Percentiles rank a stretch among this genome's conserved stretches.
These are phyloP conservation scores for Sphinx pinastri DNA, from an alignment of 2,888 invertebrate genomes.

Conservation along the genomic window DNA sequence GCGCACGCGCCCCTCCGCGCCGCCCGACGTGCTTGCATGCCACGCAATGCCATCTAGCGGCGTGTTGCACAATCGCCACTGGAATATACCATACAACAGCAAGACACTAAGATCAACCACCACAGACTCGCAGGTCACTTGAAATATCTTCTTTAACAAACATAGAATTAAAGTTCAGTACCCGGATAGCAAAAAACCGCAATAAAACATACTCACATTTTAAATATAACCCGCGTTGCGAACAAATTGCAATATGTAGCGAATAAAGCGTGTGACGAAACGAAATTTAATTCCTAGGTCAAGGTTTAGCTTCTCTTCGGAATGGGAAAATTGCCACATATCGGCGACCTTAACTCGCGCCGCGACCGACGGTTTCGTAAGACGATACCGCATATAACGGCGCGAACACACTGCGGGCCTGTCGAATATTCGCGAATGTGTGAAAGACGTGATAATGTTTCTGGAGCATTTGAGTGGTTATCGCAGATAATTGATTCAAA, in stretches of 20 bases:
- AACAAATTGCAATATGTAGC: constrained; percentile 62
- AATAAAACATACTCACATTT: constrained; percentile 27
- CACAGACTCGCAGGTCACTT: neutral
- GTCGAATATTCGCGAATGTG: constrained; percentile 4
- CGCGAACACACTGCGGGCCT: constrained; percentile 47
- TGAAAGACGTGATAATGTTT: neutral
- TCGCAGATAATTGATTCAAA: neutral
- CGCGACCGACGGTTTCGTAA: constrained; percentile 71
- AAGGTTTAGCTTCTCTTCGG: constrained; percentile 80
- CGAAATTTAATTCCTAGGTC: constrained; percentile 79
- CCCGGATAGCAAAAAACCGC: constrained; percentile 1
- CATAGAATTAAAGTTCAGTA: constrained; percentile 5
- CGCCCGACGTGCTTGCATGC: constrained; percentile 44
- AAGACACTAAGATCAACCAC: neutral
- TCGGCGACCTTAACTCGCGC: constrained; percentile 75
- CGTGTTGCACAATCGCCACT: constrained; percentile 36
- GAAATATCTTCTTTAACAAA: neutral
- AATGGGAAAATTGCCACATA: constrained; percentile 83
- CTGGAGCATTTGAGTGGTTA: neutral
- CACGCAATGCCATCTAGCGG: constrained; percentile 61
- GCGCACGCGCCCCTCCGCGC: constrained; percentile 58
- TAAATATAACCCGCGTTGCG: constrained; percentile 39
- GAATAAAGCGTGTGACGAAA: constrained; percentile 68
- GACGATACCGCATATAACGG: constrained; percentile 57
- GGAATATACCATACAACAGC: constrained; percentile 30